Evolutionary conservation across 2,113 vertebrate species (phyloP), one percentile per base, ranked within the genome.

Genomic region (Platichthys flesus): DNA sequence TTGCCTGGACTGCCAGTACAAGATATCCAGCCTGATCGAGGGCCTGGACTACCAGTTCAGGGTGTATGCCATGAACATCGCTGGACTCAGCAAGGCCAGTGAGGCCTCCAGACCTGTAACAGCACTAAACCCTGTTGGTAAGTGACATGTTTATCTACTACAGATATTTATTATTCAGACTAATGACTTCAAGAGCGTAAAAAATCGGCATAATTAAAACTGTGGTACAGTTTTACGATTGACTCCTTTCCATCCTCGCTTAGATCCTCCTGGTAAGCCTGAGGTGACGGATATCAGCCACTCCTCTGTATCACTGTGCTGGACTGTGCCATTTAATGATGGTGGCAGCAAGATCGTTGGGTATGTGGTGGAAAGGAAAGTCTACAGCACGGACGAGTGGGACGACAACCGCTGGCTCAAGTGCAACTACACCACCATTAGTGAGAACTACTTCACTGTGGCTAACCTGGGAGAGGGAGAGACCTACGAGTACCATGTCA

Each of bases 41-140:
- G 98, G 98, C 21, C 93, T 99, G 71, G 98, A 99, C 75, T 99
- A 99, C 89, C 98, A 99, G 76, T 99, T 99, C 93, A 95, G 98
- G 92, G 96, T 94, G 1, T 99, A 99, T 3, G 97, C 97, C 77
- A 95, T 99, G 94, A 99, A 99, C 91, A 94, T 97, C 1, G 97
- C 98, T 37, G 98, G 98, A 60, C 90, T 98, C 67, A 98, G 98
- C 94, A 99, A 99, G 93, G 96, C 98, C 83, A 99, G 98, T 60
- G 98, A 98, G 92, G 97, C 98, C 67, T 99, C 98, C 66, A 96
- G 97, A 93, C 95, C 97, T 45, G 85, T 96, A 55, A 83, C 98
- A 85, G 98, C 98, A 54, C 94, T 98, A 87, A 99, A 99, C 89
- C 97, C 98, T 90, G 98, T 99, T 84, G 98, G 98, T 98, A 91